Evolutionary conservation across 2,888 invertebrate genomes (phyloP).

Genomic region (Cloeon dipterum): DNA sequence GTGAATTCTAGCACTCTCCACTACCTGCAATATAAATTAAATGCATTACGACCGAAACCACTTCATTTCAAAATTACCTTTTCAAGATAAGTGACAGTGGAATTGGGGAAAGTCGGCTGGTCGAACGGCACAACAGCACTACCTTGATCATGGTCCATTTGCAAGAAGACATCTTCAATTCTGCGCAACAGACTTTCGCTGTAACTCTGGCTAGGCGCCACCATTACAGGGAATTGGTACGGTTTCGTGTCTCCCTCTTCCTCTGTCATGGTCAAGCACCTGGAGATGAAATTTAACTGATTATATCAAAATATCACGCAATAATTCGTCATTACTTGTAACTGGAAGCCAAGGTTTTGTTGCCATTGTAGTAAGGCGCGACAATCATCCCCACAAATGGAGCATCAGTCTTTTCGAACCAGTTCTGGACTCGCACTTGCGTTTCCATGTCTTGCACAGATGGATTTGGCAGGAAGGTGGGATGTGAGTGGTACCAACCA

Average conservation of each 20-base stretch:
- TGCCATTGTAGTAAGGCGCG: constrained; percentile 34
- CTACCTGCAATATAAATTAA: not conserved
- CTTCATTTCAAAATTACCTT: constrained; percentile 19
- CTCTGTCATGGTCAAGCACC: constrained; percentile 29
- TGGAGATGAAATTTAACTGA: constrained; percentile 10
- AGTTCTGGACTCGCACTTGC: constrained; percentile 33
- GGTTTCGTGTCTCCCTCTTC: constrained; percentile 22
- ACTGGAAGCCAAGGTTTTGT: constrained; percentile 25
- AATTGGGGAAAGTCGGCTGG: constrained; percentile 25
- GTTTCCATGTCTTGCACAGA: constrained; percentile 42
- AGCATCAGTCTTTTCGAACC: constrained; percentile 23
- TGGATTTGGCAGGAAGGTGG: constrained; percentile 41
- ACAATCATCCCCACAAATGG: constrained; percentile 41
- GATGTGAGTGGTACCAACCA: constrained; percentile 65
- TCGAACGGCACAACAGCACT: constrained; percentile 15
- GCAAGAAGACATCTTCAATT: constrained; percentile 16
- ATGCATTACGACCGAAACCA: too few relatives aligned
- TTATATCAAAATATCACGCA: not conserved
- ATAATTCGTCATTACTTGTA: constrained; percentile 17
- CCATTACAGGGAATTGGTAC: constrained; percentile 25
- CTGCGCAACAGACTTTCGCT: constrained; percentile 19
- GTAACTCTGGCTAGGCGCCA: constrained; percentile 18
- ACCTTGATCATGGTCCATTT: constrained; percentile 12
- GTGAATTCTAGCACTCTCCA: not conserved
- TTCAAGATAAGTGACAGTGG: constrained; percentile 25